Percentiles rank a stretch among this genome's conserved stretches.
These are phyloP conservation scores for Brachystomella parvula DNA, from an alignment of 1,140 invertebrate species.

Conservation along the genomic window DNA sequence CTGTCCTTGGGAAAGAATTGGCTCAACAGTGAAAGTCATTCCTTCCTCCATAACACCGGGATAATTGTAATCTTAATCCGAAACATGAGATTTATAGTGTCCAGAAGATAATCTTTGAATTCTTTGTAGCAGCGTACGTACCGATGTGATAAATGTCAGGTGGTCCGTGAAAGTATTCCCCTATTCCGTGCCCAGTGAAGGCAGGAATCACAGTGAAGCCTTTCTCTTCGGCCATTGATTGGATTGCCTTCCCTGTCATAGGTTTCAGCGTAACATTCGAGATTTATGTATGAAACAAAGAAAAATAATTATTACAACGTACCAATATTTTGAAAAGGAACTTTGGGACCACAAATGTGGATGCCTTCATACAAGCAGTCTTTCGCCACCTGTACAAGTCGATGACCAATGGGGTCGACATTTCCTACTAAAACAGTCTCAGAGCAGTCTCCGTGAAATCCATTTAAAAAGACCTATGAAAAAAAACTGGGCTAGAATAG, in stretches of 20 bases:
- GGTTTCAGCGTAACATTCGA: neutral
- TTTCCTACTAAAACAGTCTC: slow-evolving; percentile 74
- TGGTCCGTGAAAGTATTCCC: slow-evolving; percentile 80
- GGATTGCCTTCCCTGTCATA: slow-evolving; percentile 50
- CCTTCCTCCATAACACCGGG: slow-evolving; percentile 69
- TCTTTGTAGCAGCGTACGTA: slow-evolving; percentile 22
- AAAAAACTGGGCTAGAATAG: neutral
- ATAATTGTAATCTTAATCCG: slow-evolving; percentile 56
- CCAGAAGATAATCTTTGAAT: neutral
- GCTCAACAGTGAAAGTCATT: slow-evolving; percentile 93
- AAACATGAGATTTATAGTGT: neutral
- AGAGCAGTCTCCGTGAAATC: slow-evolving; percentile 88
- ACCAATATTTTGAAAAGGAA: slow-evolving; percentile 68
- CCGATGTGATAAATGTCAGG: slow-evolving; percentile 73
- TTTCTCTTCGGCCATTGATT: slow-evolving; percentile 54
- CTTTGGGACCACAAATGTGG: slow-evolving; percentile 63
- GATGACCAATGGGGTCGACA: slow-evolving; percentile 62
- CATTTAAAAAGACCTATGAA: slow-evolving; percentile 67
- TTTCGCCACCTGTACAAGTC: slow-evolving; percentile 61
- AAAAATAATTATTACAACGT: slow-evolving; percentile 19
- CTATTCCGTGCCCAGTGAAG: slow-evolving; percentile 89
- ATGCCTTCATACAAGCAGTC: slow-evolving; percentile 67
- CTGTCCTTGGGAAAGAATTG: slow-evolving; percentile 68
- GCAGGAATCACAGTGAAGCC: slow-evolving; percentile 63
- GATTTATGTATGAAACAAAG: slow-evolving; percentile 9